Evolutionary conservation across 2,797 vertebrate species (phyloP).

Genomic region (Agapornis canus): DNA sequence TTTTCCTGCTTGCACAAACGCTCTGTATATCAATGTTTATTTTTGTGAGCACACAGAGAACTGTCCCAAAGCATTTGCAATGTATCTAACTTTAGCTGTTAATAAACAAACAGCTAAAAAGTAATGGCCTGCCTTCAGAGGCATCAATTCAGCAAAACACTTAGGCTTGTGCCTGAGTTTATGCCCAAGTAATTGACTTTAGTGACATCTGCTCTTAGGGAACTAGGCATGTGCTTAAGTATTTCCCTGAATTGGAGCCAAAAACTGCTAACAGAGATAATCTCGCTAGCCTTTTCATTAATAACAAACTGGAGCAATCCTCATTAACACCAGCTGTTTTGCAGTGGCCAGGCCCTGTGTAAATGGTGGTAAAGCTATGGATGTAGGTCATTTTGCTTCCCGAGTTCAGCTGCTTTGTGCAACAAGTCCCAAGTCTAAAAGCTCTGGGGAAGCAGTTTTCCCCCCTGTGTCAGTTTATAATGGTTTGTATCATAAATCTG

Average conservation of each 20-base stretch:
- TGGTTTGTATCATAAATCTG: neutral
- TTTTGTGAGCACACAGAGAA: conserved; percentile 47
- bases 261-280: conserved; percentile 39
- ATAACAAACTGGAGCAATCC: neutral
- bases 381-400: accelerated
- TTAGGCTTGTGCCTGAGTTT: conserved; percentile 53
- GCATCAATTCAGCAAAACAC: conserved; percentile 44
- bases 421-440: neutral
- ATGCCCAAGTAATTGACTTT: conserved; percentile 62
- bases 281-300: conserved; percentile 29
- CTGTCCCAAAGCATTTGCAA: conserved; percentile 50
- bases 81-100: conserved; percentile 56
- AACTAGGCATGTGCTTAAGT: conserved; percentile 62
- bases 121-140: conserved; percentile 56
- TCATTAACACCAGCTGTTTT: conserved; percentile 23
- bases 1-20: conserved; percentile 29
- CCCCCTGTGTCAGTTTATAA: neutral
- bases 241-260: conserved; percentile 59
- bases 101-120: conserved; percentile 64
- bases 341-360: neutral
- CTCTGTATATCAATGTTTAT: conserved; percentile 49
- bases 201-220: conserved; percentile 59
- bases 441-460: neutral
- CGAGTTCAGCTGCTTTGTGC: neutral
- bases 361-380: neutral